Evolutionary conservation across 2,113 vertebrate species (phyloP).

Genomic region (Phrynosoma platyrhinos): DNA sequence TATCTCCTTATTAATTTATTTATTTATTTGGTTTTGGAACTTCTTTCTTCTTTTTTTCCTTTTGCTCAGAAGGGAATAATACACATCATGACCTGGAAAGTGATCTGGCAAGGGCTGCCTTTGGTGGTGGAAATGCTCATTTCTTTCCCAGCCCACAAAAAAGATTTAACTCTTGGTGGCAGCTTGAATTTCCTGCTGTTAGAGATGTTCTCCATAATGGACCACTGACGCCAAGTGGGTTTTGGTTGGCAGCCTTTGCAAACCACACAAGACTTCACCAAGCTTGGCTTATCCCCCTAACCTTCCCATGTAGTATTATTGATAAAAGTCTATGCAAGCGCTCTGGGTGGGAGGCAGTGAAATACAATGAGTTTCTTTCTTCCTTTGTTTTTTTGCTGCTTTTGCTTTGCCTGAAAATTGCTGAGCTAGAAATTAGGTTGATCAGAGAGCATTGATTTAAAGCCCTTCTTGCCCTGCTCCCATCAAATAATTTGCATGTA

Average conservation of each 20-base stretch:
- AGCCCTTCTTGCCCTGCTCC: background rate
- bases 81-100: background rate
- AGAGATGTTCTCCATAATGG: background rate
- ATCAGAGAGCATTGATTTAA: background rate
- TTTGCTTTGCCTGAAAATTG: background rate
- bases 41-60: background rate
- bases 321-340: background rate
- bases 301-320: background rate
- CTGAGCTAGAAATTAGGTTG: background rate
- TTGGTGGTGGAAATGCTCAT: background rate
- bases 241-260: conserved; percentile 11
- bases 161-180: conserved; percentile 5
- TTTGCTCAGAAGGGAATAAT: conserved; percentile 9
- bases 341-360: background rate
- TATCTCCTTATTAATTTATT: background rate
- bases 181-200: background rate
- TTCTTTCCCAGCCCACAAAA: conserved; percentile 2
- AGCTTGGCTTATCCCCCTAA: background rate
- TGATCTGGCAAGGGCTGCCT: background rate
- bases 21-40: background rate
- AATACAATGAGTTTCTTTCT: no score
- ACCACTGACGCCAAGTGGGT: conserved; percentile 27
- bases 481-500: background rate
- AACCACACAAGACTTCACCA: background rate
- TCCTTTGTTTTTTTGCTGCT: background rate